phyloP scores from a whole-genome alignment of 2,113 vertebrate species.

The Rattus norvegicus region DNA sequence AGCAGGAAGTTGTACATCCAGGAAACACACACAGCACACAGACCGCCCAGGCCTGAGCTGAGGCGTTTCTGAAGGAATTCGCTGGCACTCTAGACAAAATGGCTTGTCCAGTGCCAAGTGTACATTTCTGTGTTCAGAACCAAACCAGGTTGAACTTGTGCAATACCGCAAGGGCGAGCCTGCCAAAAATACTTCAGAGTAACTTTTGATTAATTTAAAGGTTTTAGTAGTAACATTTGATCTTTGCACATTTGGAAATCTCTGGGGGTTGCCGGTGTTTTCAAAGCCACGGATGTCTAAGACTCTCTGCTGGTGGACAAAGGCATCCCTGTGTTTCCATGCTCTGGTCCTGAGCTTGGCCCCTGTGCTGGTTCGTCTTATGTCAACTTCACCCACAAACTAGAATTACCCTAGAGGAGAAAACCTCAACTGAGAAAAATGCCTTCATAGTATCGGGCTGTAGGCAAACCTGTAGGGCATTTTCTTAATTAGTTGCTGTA shows the following conservation, averaged over 20 bases:
- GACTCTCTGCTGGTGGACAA: neutral
- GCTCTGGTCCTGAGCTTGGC: neutral
- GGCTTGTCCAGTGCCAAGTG: neutral
- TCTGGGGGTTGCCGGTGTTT: neutral
- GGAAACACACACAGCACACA: too few relatives aligned
- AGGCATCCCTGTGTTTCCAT: neutral
- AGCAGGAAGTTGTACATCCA: neutral
- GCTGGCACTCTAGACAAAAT: neutral
- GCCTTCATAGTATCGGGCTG: neutral
- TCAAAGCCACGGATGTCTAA: neutral
- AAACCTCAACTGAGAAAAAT: neutral
- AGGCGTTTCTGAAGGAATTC: neutral
- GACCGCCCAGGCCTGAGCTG: neutral
- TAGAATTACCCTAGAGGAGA: neutral
- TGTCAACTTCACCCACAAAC: neutral
- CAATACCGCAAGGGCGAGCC: too few relatives aligned
- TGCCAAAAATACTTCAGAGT: neutral
- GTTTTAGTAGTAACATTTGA: neutral
- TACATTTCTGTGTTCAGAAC: neutral
- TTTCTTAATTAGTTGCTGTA: neutral
- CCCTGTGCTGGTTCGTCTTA: neutral
- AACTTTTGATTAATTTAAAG: neutral
- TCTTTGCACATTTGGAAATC: neutral
- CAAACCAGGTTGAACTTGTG: neutral
- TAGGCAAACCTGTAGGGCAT: neutral